These are phyloP conservation scores for Gymnarchus niloticus DNA, from an alignment of 2,113 vertebrate genomes.

Conservation along the genomic window DNA sequence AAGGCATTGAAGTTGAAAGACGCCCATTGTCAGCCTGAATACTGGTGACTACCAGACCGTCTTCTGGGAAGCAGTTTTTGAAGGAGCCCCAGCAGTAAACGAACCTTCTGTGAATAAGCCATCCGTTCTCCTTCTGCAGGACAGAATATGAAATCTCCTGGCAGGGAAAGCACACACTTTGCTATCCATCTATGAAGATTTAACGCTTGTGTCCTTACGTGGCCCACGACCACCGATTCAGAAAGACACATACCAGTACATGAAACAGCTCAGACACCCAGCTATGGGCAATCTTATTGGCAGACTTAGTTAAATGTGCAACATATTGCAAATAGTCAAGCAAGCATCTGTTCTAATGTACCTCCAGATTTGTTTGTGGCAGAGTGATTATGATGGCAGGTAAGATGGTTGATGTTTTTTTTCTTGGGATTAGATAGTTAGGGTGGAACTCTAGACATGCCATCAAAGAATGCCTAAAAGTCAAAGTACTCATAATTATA, in stretches of 20 bases:
- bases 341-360: not conserved
- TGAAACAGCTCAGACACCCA: not conserved
- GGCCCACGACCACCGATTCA: not conserved
- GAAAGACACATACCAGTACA: not conserved
- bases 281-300: not conserved
- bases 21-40: constrained; percentile 16
- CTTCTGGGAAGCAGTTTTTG: constrained; percentile 14
- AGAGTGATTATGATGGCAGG: not conserved
- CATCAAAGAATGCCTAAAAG: not conserved
- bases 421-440: not conserved
- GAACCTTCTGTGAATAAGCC: constrained; percentile 6
- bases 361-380: not conserved
- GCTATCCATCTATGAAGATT: not conserved
- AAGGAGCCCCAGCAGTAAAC: not conserved
- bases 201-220: not conserved
- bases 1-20: constrained; percentile 14
- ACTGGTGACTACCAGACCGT: not conserved
- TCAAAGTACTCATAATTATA: not conserved
- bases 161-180: not conserved
- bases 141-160: not conserved
- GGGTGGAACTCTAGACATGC: not conserved
- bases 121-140: not conserved
- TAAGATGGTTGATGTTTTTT: not conserved
- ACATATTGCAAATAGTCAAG: not conserved
- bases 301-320: not conserved